phyloP scores from a whole-genome alignment of 2,888 invertebrate species.

The Rhingia campestris region DNA sequence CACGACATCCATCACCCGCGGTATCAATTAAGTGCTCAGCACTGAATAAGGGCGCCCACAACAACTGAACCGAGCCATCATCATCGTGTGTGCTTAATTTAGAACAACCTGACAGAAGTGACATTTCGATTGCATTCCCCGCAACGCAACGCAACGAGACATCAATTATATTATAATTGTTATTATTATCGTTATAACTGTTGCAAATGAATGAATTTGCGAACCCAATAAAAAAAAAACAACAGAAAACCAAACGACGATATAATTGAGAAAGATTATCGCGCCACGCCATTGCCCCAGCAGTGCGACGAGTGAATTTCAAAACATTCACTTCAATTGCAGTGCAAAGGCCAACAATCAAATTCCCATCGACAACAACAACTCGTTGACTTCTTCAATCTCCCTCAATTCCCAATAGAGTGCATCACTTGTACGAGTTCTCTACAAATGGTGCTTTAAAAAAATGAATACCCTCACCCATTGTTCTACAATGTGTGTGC shows the following conservation, averaged over 20 bases:
- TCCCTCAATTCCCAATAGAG: constrained; percentile 29
- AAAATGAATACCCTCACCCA: constrained; percentile 50
- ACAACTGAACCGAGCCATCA: constrained; percentile 32
- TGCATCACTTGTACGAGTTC: constrained; percentile 27
- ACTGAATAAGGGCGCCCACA: constrained; percentile 40
- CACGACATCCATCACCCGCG: constrained; percentile 39
- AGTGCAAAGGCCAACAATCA: constrained; percentile 70
- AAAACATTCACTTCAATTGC: constrained; percentile 61
- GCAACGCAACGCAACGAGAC: constrained; percentile 9
- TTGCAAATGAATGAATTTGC: constrained; percentile 61
- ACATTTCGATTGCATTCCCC: constrained; percentile 34
- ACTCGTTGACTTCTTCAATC: constrained; percentile 39
- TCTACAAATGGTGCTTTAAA: constrained; percentile 16
- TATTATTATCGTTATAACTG: constrained; percentile 8
- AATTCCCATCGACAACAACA: constrained; percentile 64
- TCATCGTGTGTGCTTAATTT: constrained; percentile 47
- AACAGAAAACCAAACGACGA: constrained; percentile 21
- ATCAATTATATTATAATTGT: constrained; percentile 26
- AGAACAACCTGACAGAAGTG: constrained; percentile 55
- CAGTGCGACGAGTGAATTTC: constrained; percentile 39
- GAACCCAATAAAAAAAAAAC: constrained; percentile 60
- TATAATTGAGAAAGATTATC: constrained; percentile 58
- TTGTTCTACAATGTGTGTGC: constrained; percentile 44
- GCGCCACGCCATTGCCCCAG: constrained; percentile 13
- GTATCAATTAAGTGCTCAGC: constrained; percentile 41